phyloP scores from a whole-genome alignment of 2,113 vertebrate species.

The Eulacestoma nigropectus region DNA sequence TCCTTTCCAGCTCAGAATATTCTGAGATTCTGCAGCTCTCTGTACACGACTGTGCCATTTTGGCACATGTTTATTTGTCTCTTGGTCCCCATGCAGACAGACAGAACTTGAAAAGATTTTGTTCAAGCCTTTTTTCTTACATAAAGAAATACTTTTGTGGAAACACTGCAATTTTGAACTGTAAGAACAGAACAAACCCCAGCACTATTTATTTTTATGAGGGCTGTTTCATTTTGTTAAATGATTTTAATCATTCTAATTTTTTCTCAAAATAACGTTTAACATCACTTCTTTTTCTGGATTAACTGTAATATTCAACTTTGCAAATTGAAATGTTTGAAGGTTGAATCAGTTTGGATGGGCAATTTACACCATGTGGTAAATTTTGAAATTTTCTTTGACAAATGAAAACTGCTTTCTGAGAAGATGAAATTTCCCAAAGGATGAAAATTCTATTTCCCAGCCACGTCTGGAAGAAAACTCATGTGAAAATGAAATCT shows the following conservation, averaged over 20 bases:
- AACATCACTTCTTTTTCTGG: background rate
- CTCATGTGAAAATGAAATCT: constrained; percentile 4
- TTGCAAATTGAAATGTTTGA: background rate
- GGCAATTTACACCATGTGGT: background rate
- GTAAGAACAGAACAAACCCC: background rate
- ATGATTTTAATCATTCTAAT: background rate
- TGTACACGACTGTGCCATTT: background rate
- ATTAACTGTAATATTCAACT: background rate
- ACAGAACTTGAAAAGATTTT: background rate
- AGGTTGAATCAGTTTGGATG: background rate
- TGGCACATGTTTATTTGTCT: background rate
- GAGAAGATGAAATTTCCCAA: constrained; percentile 31
- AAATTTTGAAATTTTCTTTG: constrained; percentile 27
- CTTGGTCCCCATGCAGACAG: background rate
- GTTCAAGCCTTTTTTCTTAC: background rate
- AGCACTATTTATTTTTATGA: background rate
- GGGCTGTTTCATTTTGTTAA: background rate
- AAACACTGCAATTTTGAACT: background rate
- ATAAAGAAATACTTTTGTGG: background rate
- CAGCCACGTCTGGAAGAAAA: constrained; percentile 2
- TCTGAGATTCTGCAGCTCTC: background rate
- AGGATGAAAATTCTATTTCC: constrained; percentile 14
- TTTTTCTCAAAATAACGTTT: background rate
- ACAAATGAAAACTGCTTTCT: constrained; percentile 7
- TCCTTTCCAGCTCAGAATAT: background rate